Evolutionary conservation across 2,888 invertebrate species (phyloP), one percentile per base, ranked within the genome.

Genomic region (Drosophila flavopinicola): DNA sequence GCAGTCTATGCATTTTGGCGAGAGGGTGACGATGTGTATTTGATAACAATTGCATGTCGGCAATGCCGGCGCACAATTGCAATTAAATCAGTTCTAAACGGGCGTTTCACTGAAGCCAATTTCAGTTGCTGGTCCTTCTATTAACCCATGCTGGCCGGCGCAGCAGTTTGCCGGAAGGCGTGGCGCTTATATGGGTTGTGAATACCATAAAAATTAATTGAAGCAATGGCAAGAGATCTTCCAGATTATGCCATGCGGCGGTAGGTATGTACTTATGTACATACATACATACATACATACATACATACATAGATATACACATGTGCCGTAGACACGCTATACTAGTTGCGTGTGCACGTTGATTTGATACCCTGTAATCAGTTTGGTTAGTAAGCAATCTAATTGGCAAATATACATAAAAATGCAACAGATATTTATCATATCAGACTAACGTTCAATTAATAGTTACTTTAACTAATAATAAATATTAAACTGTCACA

Each of bases 1-100:
- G 4, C 23, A 44, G 3, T 11, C 15, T 32, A 47, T 15, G 33
- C 47, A 47, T 37, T 30, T 20, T 49, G 27, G 56, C 54, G 17
- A 32, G 27, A 42, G 75, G 78, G 75, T 78, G 82, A 64, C 60
- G 63, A 68, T 77, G 56, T 72, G 30, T 49, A 32, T 61, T 70
- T 56, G 73, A 79, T 82, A 79, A 82, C 83, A 85, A 78, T 79
- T 79, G 79, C 79, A 82, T 78, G 78, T 70, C 52, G 29, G 58
- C 60, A 30, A 45, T 67, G 71, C 71, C 24, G 68, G 63, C 44
- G 20, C 66, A 80, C 85, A 78, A 78, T 78, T 78, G 78, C 79
- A 80, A 80, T 80, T 80, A 80, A 80, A 80, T 80, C 79, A 75
- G 83, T 85, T 85, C 83, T 75, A 82, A 79, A 75, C 72, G 75